Conservation (phyloP, 2,113 vertebrate genomes). For the Oreochromis tanganicae region DNA sequence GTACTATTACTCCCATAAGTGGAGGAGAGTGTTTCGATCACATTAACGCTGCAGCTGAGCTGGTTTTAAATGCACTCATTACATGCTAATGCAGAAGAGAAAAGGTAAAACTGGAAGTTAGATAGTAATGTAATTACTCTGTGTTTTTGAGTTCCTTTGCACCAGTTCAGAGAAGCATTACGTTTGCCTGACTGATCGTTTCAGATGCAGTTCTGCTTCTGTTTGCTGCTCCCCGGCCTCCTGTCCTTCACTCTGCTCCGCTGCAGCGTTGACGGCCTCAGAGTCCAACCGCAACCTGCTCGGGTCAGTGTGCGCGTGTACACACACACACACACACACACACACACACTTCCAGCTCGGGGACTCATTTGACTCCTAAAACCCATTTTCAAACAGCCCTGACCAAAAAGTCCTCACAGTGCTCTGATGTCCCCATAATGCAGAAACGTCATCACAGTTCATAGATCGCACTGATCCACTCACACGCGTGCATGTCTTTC, state of each 20-base stretch:
- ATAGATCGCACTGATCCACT: not conserved
- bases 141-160: not conserved
- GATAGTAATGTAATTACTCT: not conserved
- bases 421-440: not conserved
- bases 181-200: not conserved
- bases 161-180: not conserved
- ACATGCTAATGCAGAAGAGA: not conserved
- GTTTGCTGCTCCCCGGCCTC: conserved; percentile 18
- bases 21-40: not conserved
- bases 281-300: not conserved
- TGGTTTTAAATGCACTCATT: not conserved
- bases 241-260: not conserved
- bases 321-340: not conserved
- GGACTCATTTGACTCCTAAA: not conserved
- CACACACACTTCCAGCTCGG: rapidly evolving
- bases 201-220: conserved; percentile 27
- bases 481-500: not conserved
- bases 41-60: not conserved
- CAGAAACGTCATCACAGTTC: not conserved
- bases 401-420: not conserved
- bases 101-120: not conserved
- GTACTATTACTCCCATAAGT: not conserved
- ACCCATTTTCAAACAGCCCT: not conserved
- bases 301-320: not conserved
- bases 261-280: not conserved